phyloP scores from a whole-genome alignment of 2,113 vertebrate species.

The Kryptolebias marmoratus region DNA sequence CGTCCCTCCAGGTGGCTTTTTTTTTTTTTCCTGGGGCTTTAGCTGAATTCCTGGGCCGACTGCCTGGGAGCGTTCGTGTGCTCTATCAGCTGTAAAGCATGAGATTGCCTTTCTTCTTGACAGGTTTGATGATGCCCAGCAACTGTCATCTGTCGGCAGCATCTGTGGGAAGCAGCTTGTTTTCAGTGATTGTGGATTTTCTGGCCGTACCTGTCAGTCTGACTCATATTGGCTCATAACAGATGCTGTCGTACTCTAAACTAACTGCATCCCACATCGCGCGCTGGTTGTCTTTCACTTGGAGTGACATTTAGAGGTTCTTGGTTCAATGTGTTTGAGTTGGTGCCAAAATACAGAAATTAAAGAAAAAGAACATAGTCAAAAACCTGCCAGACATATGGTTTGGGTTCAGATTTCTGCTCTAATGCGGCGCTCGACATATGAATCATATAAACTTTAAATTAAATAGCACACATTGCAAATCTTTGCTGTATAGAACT shows the following conservation, averaged over 20 bases:
- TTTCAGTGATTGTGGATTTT: conserved; percentile 49
- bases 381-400: conserved; percentile 24
- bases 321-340: conserved; percentile 37
- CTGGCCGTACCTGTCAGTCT: conserved; percentile 59
- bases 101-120: conserved; percentile 51
- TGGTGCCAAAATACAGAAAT: conserved; percentile 22
- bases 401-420: conserved; percentile 15
- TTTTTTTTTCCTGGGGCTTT: conserved; percentile 24
- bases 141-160: conserved; percentile 67
- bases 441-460: conserved; percentile 30
- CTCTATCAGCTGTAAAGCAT: conserved; percentile 47
- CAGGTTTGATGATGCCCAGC: conserved; percentile 55
- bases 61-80: conserved; percentile 39
- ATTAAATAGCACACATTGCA: conserved; percentile 30
- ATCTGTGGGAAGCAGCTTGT: conserved; percentile 73
- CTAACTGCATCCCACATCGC: conserved; percentile 50
- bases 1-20: conserved; percentile 45
- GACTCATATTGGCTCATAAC: conserved; percentile 52
- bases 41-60: conserved; percentile 42
- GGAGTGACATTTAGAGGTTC: conserved; percentile 32
- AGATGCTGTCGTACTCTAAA: conserved; percentile 62
- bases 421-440: conserved; percentile 32
- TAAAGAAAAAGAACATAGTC: neutral
- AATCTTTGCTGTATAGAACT: conserved; percentile 18
- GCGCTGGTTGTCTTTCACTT: conserved; percentile 52